A percentile compares a stretch with the other conserved stretches of the same genome.
phyloP scores from a whole-genome alignment of 1,140 invertebrate species.

The Leptinotarsa undecemlineata region DNA sequence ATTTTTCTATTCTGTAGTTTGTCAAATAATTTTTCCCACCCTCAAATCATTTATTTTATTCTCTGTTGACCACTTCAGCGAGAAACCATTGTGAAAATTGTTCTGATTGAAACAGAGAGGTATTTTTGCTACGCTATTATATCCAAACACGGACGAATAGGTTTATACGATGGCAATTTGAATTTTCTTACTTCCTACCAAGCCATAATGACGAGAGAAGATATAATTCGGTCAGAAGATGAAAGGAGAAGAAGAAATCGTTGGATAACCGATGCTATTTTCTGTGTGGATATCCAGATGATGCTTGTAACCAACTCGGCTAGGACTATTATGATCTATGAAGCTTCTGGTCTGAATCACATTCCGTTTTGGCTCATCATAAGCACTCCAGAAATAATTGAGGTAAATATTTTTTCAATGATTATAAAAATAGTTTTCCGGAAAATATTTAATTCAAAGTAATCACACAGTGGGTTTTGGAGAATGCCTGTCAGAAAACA shows the following conservation, averaged over 20 bases:
- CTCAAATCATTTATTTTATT: no score
- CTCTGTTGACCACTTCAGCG: constrained; percentile 49
- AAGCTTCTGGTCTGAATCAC: constrained; percentile 59
- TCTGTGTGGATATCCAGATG: constrained; percentile 58
- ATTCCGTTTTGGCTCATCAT: constrained; percentile 59
- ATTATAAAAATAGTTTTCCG: no score
- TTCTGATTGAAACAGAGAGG: constrained; percentile 57
- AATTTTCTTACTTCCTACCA: constrained; percentile 58
- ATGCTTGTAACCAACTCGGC: constrained; percentile 59
- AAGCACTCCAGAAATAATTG: constrained; percentile 57
- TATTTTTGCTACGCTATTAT: constrained; percentile 62
- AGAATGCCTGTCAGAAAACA: no score
- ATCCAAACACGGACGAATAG: constrained; percentile 59
- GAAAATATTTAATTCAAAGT: no score
- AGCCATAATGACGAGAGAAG: constrained; percentile 54
- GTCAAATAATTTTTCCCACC: no score
- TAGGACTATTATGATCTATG: constrained; percentile 60
- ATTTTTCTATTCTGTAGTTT: no score
- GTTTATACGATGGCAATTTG: constrained; percentile 59
- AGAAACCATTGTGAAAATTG: constrained; percentile 60
- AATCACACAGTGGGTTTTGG: no score
- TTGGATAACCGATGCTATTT: constrained; percentile 64
- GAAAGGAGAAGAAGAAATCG: constrained; percentile 55
- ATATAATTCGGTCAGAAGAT: constrained; percentile 45
- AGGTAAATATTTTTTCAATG: constrained; percentile 27